Evolutionary conservation across 30 jellyfish, hydroid and myxozoan genomes (phyloP).

Genomic region (Chironex yamaguchii): DNA sequence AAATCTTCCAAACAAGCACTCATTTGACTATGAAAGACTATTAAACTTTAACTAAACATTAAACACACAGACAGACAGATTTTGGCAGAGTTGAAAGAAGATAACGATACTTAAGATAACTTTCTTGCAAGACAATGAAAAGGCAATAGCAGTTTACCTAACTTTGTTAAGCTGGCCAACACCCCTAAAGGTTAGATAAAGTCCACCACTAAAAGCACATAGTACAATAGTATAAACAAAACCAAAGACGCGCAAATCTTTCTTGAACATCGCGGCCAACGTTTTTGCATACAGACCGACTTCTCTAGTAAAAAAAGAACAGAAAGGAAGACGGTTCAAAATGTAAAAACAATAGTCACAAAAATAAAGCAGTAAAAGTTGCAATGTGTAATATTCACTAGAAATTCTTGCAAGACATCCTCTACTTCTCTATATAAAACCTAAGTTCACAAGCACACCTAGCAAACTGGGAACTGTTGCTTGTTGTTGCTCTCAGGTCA

Average conservation of each 20-base stretch:
- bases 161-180: slow-evolving; percentile 25
- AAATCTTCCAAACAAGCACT: neutral
- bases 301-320: slow-evolving; percentile 30
- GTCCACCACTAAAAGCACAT: slow-evolving; percentile 85
- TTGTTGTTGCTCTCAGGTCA: too few relatives aligned
- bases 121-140: too few relatives aligned
- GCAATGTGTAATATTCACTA: too few relatives aligned
- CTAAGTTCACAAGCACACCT: too few relatives aligned
- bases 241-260: slow-evolving; percentile 76
- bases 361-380: neutral
- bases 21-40: neutral
- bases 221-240: slow-evolving; percentile 64
- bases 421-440: too few relatives aligned
- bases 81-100: too few relatives aligned
- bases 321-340: neutral
- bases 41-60: too few relatives aligned
- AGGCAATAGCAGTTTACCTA: slow-evolving; percentile 22
- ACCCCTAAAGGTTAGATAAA: slow-evolving; percentile 81
- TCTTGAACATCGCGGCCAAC: slow-evolving; percentile 59
- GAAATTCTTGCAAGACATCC: too few relatives aligned
- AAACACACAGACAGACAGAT: too few relatives aligned
- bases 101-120: too few relatives aligned
- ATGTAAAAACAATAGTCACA: neutral
- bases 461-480: too few relatives aligned
- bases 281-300: slow-evolving; percentile 78